Base-by-base conservation (phyloP, 2,888 invertebrate species). In the Epinotia brunnichana region DNA sequence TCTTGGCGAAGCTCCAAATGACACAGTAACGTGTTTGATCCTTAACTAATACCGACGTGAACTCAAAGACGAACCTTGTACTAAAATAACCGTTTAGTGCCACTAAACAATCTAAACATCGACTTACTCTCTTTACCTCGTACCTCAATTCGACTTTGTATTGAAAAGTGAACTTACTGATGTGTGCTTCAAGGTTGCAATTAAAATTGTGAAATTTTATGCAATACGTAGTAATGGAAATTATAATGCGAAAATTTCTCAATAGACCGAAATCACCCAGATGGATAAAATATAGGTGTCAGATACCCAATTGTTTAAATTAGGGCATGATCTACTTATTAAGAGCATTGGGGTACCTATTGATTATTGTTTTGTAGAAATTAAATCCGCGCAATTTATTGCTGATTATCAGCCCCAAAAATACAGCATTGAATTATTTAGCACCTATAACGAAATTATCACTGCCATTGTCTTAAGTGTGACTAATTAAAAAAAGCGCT, bases 1-100 rank as follows among this genome's bases (percentile, higher is more conserved):
- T 60, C 15, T 64, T 79, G 77, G 77, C 76, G 72, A 57, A 60
- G 70, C 56, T 77, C 78, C 78, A 78, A 78, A 76, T 70, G 66
- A 71, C 73, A 73, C 67, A 74, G 75, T 68, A 57, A 74, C 74
- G 76, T 64, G 70, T 74, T 63, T 69, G 57, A 75, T 67, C 73
- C 67, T 69, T 73, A 72, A 70, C 70, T 63, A 72, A 72, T 74
- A 67, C 63, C 67, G 51, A 59, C 63, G 63, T 15, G 29, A 29
- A 53, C 57, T 69, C 51, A 56, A 19, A 56, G 63, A 63, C 29
- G 48, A 68, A 72, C 72, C 53, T 69, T 51, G 63, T 69, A 48
- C 63, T 63, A 73, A 73, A 73, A 73, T 73, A 73, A 57, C 57
- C 13, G 57, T 54, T n/a, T 51, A 59, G 15, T 59, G 56, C 21